These are phyloP conservation scores for Actenoides lindsayi DNA, from an alignment of 2,113 vertebrate species.

Conservation along the genomic window DNA sequence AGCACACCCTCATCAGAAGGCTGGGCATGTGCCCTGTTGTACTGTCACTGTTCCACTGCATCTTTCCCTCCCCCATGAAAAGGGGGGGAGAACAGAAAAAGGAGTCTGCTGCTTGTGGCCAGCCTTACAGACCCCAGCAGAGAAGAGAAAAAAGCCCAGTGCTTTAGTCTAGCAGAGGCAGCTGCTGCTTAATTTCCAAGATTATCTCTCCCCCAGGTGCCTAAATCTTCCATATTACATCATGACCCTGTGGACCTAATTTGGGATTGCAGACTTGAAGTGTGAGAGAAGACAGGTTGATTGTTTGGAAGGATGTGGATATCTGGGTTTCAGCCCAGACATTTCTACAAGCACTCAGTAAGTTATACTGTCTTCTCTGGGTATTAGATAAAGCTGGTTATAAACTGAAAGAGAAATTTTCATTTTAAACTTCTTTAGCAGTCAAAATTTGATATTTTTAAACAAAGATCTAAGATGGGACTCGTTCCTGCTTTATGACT, in stretches of 20 bases:
- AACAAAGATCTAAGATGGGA: background rate
- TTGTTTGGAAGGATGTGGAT: background rate
- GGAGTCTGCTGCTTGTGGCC: background rate
- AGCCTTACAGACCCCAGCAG: background rate
- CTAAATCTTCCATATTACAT: background rate
- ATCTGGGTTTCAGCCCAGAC: background rate
- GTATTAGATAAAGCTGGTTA: background rate
- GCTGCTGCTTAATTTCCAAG: background rate
- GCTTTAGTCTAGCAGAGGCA: background rate
- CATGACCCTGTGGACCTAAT: rapidly evolving
- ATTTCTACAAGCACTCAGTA: background rate
- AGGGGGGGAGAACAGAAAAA: background rate
- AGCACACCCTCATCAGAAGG: too few species aligned
- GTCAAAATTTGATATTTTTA: background rate
- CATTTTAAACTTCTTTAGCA: background rate
- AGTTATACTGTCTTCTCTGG: background rate
- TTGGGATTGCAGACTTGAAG: rapidly evolving
- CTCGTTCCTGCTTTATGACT: background rate
- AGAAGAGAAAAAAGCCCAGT: background rate
- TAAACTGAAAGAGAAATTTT: background rate
- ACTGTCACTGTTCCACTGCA: background rate
- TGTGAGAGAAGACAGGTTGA: background rate
- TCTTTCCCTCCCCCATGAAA: background rate
- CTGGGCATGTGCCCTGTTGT: rapidly evolving
- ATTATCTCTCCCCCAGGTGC: background rate